Conservation (phyloP, 2,888 invertebrate species). For the Crocallis elinguaria region DNA sequence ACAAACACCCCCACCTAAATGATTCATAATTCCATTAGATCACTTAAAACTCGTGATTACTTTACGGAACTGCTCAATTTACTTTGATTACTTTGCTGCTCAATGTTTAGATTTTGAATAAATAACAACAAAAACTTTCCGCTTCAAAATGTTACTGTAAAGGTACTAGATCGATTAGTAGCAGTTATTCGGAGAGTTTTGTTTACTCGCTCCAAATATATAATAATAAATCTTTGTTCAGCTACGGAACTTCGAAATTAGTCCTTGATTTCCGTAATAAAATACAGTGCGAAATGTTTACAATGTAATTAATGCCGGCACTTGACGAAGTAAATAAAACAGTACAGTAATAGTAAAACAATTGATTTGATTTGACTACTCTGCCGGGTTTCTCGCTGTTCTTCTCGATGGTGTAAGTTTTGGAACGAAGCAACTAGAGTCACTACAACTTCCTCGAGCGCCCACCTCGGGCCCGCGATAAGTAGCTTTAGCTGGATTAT, state of each 20-base stretch:
- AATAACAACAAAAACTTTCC: slow-evolving; percentile 27
- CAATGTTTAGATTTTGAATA: slow-evolving; percentile 24
- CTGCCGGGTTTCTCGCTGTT: too few species aligned
- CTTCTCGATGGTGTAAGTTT: too few species aligned
- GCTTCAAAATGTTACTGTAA: slow-evolving; percentile 9
- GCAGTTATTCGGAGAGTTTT: slow-evolving; percentile 18
- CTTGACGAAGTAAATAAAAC: too few species aligned
- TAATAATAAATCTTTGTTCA: slow-evolving; percentile 26
- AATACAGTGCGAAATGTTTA: slow-evolving; percentile 6
- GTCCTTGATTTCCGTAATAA: slow-evolving; percentile 5
- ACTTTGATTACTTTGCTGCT: slow-evolving; percentile 16
- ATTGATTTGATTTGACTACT: too few species aligned
- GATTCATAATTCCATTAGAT: background rate
- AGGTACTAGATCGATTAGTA: slow-evolving; percentile 16
- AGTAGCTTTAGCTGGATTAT: too few species aligned
- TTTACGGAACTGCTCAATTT: slow-evolving; percentile 19
- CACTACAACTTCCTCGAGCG: too few species aligned
- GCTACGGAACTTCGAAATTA: slow-evolving; percentile 4
- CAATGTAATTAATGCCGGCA: slow-evolving; percentile 2
- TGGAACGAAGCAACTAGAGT: too few species aligned
- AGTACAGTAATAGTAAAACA: too few species aligned
- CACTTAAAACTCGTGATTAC: slow-evolving; percentile 6
- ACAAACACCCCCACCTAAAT: too few species aligned
- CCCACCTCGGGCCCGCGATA: too few species aligned
- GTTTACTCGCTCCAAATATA: slow-evolving; percentile 24